A percentile compares a stretch with the other conserved stretches of the same genome.
Conservation (phyloP, 1,140 invertebrate genomes). For the Drosophila lacertosa region DNA sequence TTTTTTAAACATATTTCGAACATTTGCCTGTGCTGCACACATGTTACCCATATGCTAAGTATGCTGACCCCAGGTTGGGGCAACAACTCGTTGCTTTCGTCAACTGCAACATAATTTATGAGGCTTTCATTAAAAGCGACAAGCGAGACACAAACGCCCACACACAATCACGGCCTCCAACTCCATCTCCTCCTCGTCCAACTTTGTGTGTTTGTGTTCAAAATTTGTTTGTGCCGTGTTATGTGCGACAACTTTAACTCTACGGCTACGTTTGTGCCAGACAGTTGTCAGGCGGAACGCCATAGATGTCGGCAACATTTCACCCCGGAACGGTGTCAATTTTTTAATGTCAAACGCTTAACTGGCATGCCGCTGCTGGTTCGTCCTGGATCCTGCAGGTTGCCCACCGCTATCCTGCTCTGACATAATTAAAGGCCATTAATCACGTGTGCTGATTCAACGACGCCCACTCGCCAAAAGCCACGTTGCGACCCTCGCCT, state of each 20-base stretch:
- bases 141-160: slow-evolving; percentile 79
- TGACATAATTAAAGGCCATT: slow-evolving; percentile 83
- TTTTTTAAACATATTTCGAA: slow-evolving; percentile 23
- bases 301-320: slow-evolving; percentile 71
- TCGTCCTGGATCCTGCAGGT: slow-evolving; percentile 2
- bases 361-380: slow-evolving; percentile 45
- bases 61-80: slow-evolving; percentile 26
- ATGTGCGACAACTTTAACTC: slow-evolving; percentile 43
- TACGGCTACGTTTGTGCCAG: slow-evolving; percentile 74
- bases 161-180: slow-evolving; percentile 71
- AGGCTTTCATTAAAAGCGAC: slow-evolving; percentile 83
- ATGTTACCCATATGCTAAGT: slow-evolving; percentile 67
- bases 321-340: slow-evolving; percentile 82
- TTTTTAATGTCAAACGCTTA: slow-evolving; percentile 83
- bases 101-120: slow-evolving; percentile 84
- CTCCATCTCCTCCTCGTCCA: slow-evolving; percentile 16
- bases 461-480: slow-evolving; percentile 58
- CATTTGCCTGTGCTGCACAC: slow-evolving; percentile 14
- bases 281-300: slow-evolving; percentile 66
- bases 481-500: slow-evolving; percentile 30
- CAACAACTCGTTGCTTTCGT: slow-evolving; percentile 71
- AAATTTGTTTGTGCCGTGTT: slow-evolving; percentile 52
- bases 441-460: slow-evolving; percentile 83
- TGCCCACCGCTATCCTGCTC: slow-evolving; percentile 55
- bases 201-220: slow-evolving; percentile 42